A percentile compares a stretch with the other conserved stretches of the same genome.
Conservation (phyloP, 2,797 vertebrate genomes). For the Capromys pilorides region DNA sequence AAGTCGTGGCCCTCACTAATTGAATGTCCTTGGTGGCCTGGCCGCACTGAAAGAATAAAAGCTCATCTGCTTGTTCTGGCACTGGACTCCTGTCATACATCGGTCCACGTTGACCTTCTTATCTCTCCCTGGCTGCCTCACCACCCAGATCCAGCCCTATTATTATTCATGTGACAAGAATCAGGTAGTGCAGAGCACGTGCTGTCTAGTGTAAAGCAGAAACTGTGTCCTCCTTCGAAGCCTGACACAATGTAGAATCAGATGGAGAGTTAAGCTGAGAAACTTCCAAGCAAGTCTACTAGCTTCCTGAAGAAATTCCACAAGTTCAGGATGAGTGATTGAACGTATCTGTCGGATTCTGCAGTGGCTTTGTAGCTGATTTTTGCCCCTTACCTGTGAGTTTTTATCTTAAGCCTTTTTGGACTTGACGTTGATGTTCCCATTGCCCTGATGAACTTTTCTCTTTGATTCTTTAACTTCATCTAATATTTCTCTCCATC, state of each 20-base stretch:
- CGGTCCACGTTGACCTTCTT: neutral
- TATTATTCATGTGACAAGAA: neutral
- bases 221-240: neutral
- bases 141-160: neutral
- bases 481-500: neutral
- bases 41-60: neutral
- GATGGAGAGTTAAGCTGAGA: neutral
- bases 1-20: neutral
- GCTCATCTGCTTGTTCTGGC: neutral
- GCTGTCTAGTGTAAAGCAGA: neutral
- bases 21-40: neutral
- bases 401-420: neutral
- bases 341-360: neutral
- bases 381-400: neutral
- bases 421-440: neutral
- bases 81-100: neutral
- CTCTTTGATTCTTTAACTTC: neutral
- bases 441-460: neutral
- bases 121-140: neutral
- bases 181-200: neutral
- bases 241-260: neutral
- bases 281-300: neutral
- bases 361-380: neutral
- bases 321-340: neutral
- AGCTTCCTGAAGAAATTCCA: neutral